Conservation (phyloP, 2,888 invertebrate genomes). For the Endotricha flammealis region DNA sequence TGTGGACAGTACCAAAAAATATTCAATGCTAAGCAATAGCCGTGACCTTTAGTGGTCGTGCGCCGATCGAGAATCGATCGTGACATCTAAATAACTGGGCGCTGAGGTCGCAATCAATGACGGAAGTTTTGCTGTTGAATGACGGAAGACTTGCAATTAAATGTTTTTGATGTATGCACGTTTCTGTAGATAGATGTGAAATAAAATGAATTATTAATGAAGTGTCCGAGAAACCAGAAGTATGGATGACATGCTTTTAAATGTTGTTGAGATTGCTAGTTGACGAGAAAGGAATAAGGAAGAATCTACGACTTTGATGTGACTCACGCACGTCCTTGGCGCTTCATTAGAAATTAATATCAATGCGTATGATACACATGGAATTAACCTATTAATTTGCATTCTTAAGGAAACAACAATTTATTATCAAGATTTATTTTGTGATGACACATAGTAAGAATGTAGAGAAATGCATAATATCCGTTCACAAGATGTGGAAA, state of each 20-base stretch:
- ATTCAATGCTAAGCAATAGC: constrained; percentile 44
- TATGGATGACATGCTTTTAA: not conserved
- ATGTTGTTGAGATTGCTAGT: not conserved
- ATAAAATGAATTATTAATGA: constrained; percentile 7
- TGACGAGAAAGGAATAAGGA: not conserved
- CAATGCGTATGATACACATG: too few species aligned
- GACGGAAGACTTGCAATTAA: constrained; percentile 55
- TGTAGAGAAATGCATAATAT: too few species aligned
- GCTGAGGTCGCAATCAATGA: constrained; percentile 68
- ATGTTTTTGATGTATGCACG: constrained; percentile 40
- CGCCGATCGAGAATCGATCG: constrained; percentile 53
- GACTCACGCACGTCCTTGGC: too few species aligned
- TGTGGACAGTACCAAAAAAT: constrained; percentile 41
- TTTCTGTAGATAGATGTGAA: constrained; percentile 14
- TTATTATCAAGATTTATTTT: too few species aligned
- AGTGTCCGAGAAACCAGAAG: not conserved
- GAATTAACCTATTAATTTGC: too few species aligned
- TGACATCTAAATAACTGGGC: constrained; percentile 68
- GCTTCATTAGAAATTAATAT: too few species aligned
- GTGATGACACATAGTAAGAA: too few species aligned
- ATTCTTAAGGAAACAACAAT: too few species aligned
- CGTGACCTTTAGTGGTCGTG: constrained; percentile 69
- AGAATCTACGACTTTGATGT: not conserved
- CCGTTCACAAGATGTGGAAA: too few species aligned
- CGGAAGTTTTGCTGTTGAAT: constrained; percentile 54